A percentile compares a stretch with the other conserved stretches of the same genome.
Evolutionary conservation across 2,797 vertebrate species (phyloP).

Genomic region (Spheniscus humboldti): DNA sequence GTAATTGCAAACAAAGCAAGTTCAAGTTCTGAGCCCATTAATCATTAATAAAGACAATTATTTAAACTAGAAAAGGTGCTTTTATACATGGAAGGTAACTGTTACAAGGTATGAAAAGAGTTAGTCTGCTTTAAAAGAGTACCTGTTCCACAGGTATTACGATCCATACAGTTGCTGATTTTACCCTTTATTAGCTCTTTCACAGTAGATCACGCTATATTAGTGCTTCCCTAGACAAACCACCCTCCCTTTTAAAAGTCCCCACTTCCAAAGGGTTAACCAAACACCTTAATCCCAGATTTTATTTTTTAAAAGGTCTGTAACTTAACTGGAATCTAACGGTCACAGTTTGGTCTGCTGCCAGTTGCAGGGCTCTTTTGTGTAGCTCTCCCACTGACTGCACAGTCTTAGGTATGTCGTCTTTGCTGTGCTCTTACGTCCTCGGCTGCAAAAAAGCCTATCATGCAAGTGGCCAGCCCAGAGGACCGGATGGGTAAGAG

Average conservation of each 20-base stretch:
- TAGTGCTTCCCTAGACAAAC: background rate
- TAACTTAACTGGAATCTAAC: background rate
- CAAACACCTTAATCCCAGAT: background rate
- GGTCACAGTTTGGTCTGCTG: background rate
- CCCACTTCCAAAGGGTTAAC: slow-evolving; percentile 19
- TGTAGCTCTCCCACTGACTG: background rate
- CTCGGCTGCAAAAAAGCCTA: background rate
- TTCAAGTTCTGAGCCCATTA: background rate
- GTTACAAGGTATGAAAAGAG: background rate
- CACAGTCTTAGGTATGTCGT: background rate
- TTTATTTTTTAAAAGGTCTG: background rate
- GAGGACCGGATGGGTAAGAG: background rate
- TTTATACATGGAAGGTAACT: background rate
- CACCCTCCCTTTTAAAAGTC: background rate
- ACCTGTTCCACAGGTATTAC: background rate
- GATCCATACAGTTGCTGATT: background rate
- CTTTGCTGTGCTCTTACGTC: background rate
- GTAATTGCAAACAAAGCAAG: background rate
- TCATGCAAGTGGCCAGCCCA: background rate
- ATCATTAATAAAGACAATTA: background rate
- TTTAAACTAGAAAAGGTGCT: background rate
- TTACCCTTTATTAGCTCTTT: background rate
- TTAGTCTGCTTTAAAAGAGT: background rate
- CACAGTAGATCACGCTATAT: background rate
- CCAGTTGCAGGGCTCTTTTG: background rate